Percentiles rank a stretch among this genome's conserved stretches.
phyloP scores from a whole-genome alignment of 2,113 vertebrate genomes.

The Corvus moneduloides region DNA sequence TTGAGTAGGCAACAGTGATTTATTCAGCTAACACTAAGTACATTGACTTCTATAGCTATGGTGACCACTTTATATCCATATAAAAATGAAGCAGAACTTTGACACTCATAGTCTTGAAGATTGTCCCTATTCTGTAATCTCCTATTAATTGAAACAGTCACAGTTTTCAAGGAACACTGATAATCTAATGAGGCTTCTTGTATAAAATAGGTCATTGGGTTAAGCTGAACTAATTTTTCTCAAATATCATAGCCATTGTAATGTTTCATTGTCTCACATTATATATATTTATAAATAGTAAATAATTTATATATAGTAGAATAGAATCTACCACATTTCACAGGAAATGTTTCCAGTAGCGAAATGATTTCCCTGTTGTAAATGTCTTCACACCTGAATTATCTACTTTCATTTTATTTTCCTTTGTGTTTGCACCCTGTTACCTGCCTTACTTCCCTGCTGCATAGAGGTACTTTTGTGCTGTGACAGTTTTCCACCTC shows the following conservation, averaged over 20 bases:
- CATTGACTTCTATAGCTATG: neutral
- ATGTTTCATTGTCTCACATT: neutral
- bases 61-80: neutral
- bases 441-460: neutral
- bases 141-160: neutral
- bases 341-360: neutral
- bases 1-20: neutral
- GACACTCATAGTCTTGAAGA: neutral
- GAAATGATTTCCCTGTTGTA: neutral
- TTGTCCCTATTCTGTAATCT: neutral
- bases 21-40: neutral
- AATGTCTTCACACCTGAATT: neutral
- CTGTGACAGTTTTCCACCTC: neutral
- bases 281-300: too few species aligned
- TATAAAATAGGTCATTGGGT: neutral
- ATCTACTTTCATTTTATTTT: neutral
- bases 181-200: neutral
- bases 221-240: constrained; percentile 5
- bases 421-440: neutral
- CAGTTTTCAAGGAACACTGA: neutral
- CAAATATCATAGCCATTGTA: neutral
- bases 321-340: neutral
- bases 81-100: neutral
- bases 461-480: neutral
- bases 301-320: too few species aligned